phyloP scores from a whole-genome alignment of 2,888 invertebrate species.

The Dicycla oo region DNA sequence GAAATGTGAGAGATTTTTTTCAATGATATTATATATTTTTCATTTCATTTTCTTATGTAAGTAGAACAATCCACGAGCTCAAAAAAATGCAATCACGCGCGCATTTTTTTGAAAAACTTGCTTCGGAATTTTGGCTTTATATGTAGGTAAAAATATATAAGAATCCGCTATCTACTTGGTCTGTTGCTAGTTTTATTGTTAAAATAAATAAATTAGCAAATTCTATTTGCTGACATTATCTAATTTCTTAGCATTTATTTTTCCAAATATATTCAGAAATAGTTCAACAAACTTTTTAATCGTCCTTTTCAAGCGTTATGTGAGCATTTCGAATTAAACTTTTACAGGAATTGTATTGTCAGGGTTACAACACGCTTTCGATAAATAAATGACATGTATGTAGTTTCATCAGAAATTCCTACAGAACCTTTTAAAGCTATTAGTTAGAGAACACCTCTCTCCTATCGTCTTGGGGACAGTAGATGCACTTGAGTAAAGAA shows the following conservation, averaged over 20 bases:
- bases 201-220: not conserved
- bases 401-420: not conserved
- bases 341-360: not conserved
- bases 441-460: not conserved
- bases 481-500: too few relatives aligned
- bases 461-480: not conserved
- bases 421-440: too few relatives aligned
- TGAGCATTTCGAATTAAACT: constrained; percentile 11
- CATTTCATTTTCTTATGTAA: too few relatives aligned
- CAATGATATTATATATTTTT: too few relatives aligned
- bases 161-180: not conserved
- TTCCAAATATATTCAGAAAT: not conserved
- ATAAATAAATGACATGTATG: not conserved
- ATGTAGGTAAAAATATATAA: too few relatives aligned
- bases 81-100: too few relatives aligned
- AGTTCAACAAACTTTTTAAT: constrained; percentile 1
- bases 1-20: not conserved
- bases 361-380: not conserved
- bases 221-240: not conserved
- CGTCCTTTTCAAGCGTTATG: not conserved
- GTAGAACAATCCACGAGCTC: too few relatives aligned
- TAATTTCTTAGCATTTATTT: not conserved
- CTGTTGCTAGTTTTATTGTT: not conserved
- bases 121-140: too few relatives aligned
- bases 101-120: too few relatives aligned